Base-by-base conservation (phyloP, 2,113 vertebrate species). In the Brienomyrus longianalis region DNA sequence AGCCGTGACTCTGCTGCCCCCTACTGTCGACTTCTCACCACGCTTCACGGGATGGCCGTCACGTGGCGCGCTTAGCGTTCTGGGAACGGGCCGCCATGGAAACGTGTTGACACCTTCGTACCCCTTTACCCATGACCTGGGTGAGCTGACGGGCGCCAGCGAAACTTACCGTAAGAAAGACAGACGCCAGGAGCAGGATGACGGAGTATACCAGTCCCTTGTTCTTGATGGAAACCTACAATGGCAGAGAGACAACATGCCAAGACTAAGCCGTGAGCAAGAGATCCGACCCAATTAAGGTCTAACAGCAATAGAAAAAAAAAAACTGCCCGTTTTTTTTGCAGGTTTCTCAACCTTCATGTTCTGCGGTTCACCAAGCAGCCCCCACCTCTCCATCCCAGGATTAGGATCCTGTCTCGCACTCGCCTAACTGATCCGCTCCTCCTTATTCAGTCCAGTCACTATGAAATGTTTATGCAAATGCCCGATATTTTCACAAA, bases 161-260 rank as follows among this genome's bases (percentile, higher is more conserved):
- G 70, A 0, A 91, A 94, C 96, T 96, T 91, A 97, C 96, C 56
- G 96, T 96, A 3, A 96, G 95, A 1, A 90, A 92, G 90, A 97
- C 96, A 0, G 96, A 96, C 27, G 96, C 96, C 91, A 97, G 88
- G 23, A 96, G 94, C 85, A 97, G 94, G 66, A 96, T 93, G 88
- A 96, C 95, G 2, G 96, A 96, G 91, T 96, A 97, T 56, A 97
- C 92, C 92, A 97, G 92, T 11, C 96, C 96, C 91, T 91, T 96
- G 90, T 96, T 96, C 94, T 97, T 97, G 90, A 97, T 96, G 70
- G 92, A 95, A 88, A 97, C 96, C 96, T 97, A 86, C 77, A 89
- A 92, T 0, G 43, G 39, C 17, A 47, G 21, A 11, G 17, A 84
- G 45, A 48, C 43, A 6, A 9, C 2, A 2, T n/a, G 21, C 3